Evolutionary conservation across 1,140 invertebrate genomes (phyloP), one percentile per base, ranked within the genome.

Genomic region (Caenorhabditis remanei): DNA sequence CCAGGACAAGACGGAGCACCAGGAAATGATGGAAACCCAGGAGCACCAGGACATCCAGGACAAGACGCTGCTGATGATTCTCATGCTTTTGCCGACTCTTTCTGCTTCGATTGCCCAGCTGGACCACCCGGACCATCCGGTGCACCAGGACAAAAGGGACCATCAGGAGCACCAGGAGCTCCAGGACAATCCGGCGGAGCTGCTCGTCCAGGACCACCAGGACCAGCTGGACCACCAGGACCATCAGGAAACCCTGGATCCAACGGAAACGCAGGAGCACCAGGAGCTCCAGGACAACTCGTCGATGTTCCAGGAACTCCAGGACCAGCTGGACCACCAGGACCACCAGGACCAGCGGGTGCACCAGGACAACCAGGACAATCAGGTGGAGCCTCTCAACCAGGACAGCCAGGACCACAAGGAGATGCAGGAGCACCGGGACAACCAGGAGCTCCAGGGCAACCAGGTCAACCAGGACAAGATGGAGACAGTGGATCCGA

Each of bases 181-280:
- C 92, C 91, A 46, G 91, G 91, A 71, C 46, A 86, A 21, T 41
- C 84, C 14, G 91, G 92, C 82, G 91, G 91, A 89, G 89, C 92
- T 55, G 92, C 92, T 84, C 84, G 88, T 65, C 83, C 53, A 41
- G 88, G 86, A 87, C 82, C 46, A 8, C 48, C 84, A 50, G 84
- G 83, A 83, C 86, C 83, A 91, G 46, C 90, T 58, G 91, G 91
- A 83, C 61, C 86, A 75, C 61, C 83, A 63, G 91, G 91, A 89
- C 85, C 89, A n/a, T 48, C 89, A 19, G 91, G 91, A 88, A 46
- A 79, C 11, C 61, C 67, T n/a, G n/a, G n/a, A n/a, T n/a, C n/a
- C n/a, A n/a, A n/a, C n/a, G 91, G 91, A 88, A 46, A 79, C 11
- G 50, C 67, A 19, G 90, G 90, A 63, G 48, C 85, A 21, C 85